Conservation (phyloP, 2,888 invertebrate genomes). For the Reticulitermes lucifugus region DNA sequence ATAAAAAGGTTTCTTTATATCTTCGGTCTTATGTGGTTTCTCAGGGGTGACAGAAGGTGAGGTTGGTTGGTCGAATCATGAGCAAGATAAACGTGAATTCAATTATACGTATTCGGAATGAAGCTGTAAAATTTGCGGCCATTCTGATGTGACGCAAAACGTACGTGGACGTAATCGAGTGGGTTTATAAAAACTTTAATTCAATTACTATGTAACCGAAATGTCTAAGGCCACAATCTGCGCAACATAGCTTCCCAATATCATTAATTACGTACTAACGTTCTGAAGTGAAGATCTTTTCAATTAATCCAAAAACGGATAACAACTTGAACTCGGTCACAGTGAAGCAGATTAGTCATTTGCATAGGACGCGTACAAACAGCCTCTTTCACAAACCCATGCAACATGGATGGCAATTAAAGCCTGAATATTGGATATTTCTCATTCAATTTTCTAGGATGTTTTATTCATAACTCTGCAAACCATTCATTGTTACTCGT, state of each 20-base stretch:
- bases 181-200: too few relatives aligned
- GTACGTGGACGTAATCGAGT: too few relatives aligned
- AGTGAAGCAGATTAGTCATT: not conserved
- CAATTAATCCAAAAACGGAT: not conserved
- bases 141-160: too few relatives aligned
- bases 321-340: not conserved
- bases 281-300: not conserved
- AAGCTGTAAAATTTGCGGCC: too few relatives aligned
- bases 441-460: not conserved
- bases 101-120: too few relatives aligned
- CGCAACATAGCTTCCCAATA: too few relatives aligned
- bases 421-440: not conserved
- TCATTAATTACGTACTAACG: too few relatives aligned
- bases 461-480: not conserved
- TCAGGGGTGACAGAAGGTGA: not conserved
- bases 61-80: not conserved
- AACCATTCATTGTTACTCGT: not conserved
- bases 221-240: too few relatives aligned
- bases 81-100: too few relatives aligned
- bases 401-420: not conserved
- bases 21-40: not conserved
- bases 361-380: not conserved
- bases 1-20: not conserved
- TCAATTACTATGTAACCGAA: too few relatives aligned
- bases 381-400: too few relatives aligned